These are phyloP conservation scores for Conistra vaccinii DNA, from an alignment of 2,888 invertebrate species.

Conservation along the genomic window DNA sequence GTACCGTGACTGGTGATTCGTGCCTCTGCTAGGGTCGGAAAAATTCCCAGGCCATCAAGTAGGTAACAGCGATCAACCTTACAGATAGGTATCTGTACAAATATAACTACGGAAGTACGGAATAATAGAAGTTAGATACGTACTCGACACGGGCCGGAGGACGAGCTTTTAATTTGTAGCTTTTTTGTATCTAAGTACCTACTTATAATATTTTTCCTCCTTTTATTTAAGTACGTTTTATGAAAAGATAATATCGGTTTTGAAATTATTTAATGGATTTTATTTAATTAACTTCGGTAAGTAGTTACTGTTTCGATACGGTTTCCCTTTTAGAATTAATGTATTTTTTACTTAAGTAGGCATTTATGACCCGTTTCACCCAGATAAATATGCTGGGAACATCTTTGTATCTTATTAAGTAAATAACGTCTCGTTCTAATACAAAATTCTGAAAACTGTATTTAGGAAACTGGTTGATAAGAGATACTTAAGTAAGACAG, in stretches of 20 bases:
- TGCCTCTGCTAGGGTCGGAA: background rate
- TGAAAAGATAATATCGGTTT: background rate
- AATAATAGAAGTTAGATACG: too few species aligned
- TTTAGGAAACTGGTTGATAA: background rate
- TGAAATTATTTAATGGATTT: background rate
- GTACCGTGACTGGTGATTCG: slow-evolving; percentile 14
- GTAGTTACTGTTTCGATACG: background rate
- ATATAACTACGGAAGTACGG: too few species aligned
- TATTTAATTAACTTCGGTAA: slow-evolving; percentile 3
- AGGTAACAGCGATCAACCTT: slow-evolving; percentile 23
- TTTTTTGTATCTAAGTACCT: background rate
- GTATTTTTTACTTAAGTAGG: background rate
- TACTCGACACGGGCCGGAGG: slow-evolving; percentile 13
- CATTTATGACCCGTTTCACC: too few species aligned
- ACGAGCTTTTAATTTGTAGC: slow-evolving; percentile 33
- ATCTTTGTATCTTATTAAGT: background rate
- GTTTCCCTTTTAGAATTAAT: background rate
- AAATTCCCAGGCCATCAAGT: slow-evolving; percentile 15
- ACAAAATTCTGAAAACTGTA: too few species aligned
- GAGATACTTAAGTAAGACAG: too few species aligned
- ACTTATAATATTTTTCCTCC: background rate
- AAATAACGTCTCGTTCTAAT: background rate
- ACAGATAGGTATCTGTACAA: background rate
- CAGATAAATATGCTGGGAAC: background rate
- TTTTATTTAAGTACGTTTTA: slow-evolving; percentile 6